A percentile compares a stretch with the other conserved stretches of the same genome.
Conservation (phyloP, 2,888 invertebrate genomes). For the Pelosia muscerda region DNA sequence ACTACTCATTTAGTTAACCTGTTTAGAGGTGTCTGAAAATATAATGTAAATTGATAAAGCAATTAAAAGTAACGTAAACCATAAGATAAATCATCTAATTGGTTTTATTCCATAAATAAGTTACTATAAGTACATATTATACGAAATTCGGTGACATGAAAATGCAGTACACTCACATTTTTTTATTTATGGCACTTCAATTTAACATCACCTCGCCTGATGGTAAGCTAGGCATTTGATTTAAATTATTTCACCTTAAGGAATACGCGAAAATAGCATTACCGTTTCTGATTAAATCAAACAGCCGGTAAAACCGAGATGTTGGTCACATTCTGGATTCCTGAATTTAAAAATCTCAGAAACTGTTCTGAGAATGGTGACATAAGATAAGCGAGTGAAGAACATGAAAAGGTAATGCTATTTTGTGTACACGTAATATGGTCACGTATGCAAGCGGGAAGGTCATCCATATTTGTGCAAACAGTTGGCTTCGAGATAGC, state of each 20-base stretch:
- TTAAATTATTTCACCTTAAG: too few relatives aligned
- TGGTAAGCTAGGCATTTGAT: too few relatives aligned
- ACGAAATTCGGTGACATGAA: not conserved
- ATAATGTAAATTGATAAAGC: not conserved
- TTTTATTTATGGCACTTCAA: too few relatives aligned
- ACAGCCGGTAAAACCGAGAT: slow-evolving; percentile 27
- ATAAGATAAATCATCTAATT: not conserved
- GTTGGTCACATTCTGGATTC: slow-evolving; percentile 25
- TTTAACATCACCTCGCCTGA: too few relatives aligned
- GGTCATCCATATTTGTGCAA: slow-evolving; percentile 80
- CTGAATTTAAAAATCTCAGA: slow-evolving; percentile 33
- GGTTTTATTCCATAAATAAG: not conserved
- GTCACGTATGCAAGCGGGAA: slow-evolving; percentile 71
- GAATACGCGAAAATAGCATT: slow-evolving; percentile 15
- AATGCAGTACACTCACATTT: not conserved
- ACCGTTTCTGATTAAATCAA: slow-evolving; percentile 22
- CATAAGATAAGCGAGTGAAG: slow-evolving; percentile 46
- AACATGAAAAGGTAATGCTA: slow-evolving; percentile 51
- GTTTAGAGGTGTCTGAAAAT: slow-evolving; percentile 41
- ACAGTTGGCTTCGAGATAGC: slow-evolving; percentile 75
- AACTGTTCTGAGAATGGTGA: slow-evolving; percentile 36
- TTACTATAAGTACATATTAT: not conserved
- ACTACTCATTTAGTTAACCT: slow-evolving; percentile 30
- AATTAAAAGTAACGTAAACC: not conserved
- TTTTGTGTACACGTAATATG: slow-evolving; percentile 57